phyloP scores from a whole-genome alignment of 2,797 vertebrate genomes.

The Melopsittacus undulatus region DNA sequence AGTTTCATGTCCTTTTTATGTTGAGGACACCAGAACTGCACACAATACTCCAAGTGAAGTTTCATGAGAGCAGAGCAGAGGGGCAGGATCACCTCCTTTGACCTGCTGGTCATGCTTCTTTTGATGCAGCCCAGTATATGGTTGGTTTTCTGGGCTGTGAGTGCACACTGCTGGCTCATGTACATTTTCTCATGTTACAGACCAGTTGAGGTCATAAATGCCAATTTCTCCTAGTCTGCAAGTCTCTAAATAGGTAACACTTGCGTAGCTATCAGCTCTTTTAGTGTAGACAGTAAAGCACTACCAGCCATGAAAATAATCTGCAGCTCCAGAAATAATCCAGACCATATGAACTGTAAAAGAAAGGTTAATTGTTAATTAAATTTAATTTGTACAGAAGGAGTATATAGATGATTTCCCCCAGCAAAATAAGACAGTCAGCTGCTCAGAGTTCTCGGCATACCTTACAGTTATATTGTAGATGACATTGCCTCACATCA shows the following conservation, averaged over 20 bases:
- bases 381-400: background rate
- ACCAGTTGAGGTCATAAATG: background rate
- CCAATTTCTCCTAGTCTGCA: background rate
- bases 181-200: background rate
- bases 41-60: too few species aligned
- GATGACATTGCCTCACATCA: background rate
- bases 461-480: background rate
- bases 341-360: background rate
- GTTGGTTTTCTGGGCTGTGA: background rate
- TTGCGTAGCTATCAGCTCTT: background rate
- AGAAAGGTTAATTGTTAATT: background rate
- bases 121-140: background rate
- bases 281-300: background rate
- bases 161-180: background rate
- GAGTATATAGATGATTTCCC: background rate
- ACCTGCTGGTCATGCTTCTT: too few species aligned
- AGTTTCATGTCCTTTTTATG: too few species aligned
- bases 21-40: too few species aligned
- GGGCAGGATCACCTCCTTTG: too few species aligned
- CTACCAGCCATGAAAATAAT: background rate
- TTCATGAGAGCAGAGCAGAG: too few species aligned
- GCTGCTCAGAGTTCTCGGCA: background rate
- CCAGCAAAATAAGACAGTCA: background rate
- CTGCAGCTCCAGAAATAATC: background rate
- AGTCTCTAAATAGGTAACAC: background rate